Base-by-base conservation (phyloP, 2,797 vertebrate species). In the Catamblyrhynchus diadema region DNA sequence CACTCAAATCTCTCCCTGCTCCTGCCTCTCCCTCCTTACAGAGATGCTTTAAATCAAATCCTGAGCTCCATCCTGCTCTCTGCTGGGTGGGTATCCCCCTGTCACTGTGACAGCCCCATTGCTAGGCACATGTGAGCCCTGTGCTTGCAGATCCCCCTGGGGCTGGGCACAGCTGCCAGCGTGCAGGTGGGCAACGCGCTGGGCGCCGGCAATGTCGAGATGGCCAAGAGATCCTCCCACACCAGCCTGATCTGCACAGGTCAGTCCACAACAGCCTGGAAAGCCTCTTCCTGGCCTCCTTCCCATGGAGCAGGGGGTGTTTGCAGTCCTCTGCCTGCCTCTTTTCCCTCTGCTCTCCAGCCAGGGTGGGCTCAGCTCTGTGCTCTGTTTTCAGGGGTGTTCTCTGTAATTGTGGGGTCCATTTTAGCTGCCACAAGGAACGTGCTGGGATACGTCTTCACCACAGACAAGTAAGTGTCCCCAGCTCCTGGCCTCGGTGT, bases 111-210 rank as follows among this genome's bases (percentile, higher is more conserved):
- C 16, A 30, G 8, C 9, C 39, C 37, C 7, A 0, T 8, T 14
- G 39, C 10, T 54, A 28, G 1, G 2, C 64, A 10, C 12, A 2
- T 0, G 2, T 0, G 12, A 77, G 20, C 44, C 62, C 48, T 75
- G 85, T 89, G 91, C 4, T 88, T 96, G 18, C 97, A 99, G 99
- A 97, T 99, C 83, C 98, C 98, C 4, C 21, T 97, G 73, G 98
- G 99, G n/a, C 98, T 98, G 18, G 91, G 97, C 73, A 90, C 98
- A 4, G 98, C 98, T 0, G 98, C 98, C 60, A 96, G 96, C 4
- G 98, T 99, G 33, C 97, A 97, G 91, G 98, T 99, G 85, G 99
- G 99, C 48, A 98, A 98, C 4, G 98, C 98, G 2, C 92, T 99
- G 93, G 99, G 99, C 3, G 98, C 98, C 0, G 98, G 98, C 8